Conservation (phyloP, 2,888 invertebrate species). For the Lasioglossum vierecki region DNA sequence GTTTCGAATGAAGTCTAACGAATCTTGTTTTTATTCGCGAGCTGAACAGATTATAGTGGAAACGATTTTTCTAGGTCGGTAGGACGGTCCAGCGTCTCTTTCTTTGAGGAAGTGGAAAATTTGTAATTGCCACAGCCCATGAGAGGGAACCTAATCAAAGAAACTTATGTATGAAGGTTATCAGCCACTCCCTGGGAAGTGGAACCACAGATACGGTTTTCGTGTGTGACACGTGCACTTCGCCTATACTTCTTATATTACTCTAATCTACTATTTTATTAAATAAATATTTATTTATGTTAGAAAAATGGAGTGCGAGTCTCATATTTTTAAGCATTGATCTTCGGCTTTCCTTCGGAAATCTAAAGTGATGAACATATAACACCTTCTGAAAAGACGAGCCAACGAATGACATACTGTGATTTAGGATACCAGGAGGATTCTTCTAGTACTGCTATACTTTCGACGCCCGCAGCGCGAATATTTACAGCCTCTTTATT, state of each 20-base stretch:
- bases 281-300: too few relatives aligned
- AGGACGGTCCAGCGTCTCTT: not conserved
- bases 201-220: constrained; percentile 33
- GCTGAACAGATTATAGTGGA: not conserved
- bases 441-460: not conserved
- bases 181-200: constrained; percentile 14
- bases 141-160: constrained; percentile 26
- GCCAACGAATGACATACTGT: not conserved
- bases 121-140: constrained; percentile 13
- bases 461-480: not conserved
- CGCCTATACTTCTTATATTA: too few relatives aligned
- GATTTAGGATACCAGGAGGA: not conserved
- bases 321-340: not conserved
- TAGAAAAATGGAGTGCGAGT: too few relatives aligned
- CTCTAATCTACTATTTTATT: too few relatives aligned
- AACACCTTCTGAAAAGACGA: not conserved
- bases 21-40: not conserved
- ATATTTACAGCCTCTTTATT: constrained; percentile 8
- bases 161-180: constrained; percentile 39
- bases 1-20: not conserved
- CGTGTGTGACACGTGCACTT: constrained; percentile 16
- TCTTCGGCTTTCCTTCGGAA: not conserved
- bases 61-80: not conserved
- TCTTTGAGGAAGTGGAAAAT: constrained; percentile 32
- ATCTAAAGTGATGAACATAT: not conserved